Conservation (phyloP, 1,140 invertebrate species). For the Macrotrachela quadricornifera region DNA sequence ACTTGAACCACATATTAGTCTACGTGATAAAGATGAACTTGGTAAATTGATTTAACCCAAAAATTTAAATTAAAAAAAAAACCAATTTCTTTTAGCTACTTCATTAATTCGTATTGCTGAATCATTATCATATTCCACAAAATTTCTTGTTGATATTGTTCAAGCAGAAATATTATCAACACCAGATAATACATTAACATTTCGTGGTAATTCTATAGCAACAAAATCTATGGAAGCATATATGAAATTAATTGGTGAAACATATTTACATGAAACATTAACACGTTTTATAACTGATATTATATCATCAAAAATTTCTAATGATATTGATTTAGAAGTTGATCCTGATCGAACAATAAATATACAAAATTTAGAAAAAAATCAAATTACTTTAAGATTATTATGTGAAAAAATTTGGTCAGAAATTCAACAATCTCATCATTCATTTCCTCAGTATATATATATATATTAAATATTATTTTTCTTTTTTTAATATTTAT, state of each 20-base stretch:
- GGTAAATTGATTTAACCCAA: too few species aligned
- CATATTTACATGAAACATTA: constrained; percentile 37
- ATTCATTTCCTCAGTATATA: too few species aligned
- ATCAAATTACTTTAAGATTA: too few species aligned
- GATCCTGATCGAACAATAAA: constrained; percentile 15
- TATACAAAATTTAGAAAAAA: too few species aligned
- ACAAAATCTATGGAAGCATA: constrained; percentile 93
- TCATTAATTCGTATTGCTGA: constrained; percentile 70
- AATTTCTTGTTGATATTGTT: constrained; percentile 70
- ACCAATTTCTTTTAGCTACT: constrained; percentile 44
- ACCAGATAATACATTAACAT: constrained; percentile 27
- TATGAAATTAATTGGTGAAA: constrained; percentile 71
- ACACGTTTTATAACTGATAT: constrained; percentile 48
- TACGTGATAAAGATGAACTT: constrained; percentile 53
- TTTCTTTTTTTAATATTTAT: too few species aligned
- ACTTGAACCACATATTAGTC: constrained; percentile 64
- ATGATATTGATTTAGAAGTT: constrained; percentile 39
- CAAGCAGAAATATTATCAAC: constrained; percentile 62
- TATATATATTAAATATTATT: too few species aligned
- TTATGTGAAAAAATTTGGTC: too few species aligned
- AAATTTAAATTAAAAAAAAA: too few species aligned
- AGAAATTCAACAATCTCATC: too few species aligned
- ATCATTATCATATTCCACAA: constrained; percentile 54
- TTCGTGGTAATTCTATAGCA: constrained; percentile 66
- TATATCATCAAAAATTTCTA: constrained; percentile 34